Conservation (phyloP, 2,113 vertebrate genomes). For the Phycodurus eques region DNA sequence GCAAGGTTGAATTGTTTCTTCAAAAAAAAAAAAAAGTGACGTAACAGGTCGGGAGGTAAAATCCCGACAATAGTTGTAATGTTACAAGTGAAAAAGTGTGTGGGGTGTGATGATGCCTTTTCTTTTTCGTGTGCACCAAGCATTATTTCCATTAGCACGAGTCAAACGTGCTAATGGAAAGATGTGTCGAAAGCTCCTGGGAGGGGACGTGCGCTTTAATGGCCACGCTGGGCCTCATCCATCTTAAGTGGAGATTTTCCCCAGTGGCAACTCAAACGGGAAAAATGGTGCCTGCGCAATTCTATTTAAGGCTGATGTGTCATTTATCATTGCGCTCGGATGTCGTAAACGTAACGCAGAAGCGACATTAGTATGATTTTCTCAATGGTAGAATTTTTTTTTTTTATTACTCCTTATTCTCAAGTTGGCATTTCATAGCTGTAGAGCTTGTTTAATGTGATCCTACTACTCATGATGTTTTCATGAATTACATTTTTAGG, state of each 20-base stretch:
- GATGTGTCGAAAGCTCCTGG: slow-evolving; percentile 16
- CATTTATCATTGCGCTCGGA: slow-evolving; percentile 42
- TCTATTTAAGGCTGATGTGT: slow-evolving; percentile 41
- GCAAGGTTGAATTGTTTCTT: background rate
- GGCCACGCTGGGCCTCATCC: slow-evolving; percentile 47
- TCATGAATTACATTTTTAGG: slow-evolving; percentile 16
- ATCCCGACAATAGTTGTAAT: too few species aligned
- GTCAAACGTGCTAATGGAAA: background rate
- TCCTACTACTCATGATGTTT: slow-evolving; percentile 40
- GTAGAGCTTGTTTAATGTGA: slow-evolving; percentile 32
- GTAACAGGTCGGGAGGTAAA: too few species aligned
- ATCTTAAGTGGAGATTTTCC: slow-evolving; percentile 25
- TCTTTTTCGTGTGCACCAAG: background rate
- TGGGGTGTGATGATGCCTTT: background rate
- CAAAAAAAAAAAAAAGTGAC: too few species aligned
- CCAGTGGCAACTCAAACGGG: background rate
- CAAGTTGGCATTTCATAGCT: slow-evolving; percentile 35
- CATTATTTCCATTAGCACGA: too few species aligned
- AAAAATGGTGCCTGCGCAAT: slow-evolving; percentile 25
- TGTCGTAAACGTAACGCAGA: slow-evolving; percentile 57
- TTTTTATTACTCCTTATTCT: slow-evolving; percentile 54
- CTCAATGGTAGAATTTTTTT: slow-evolving; percentile 35
- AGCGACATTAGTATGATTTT: slow-evolving; percentile 50
- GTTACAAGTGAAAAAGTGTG: too few species aligned
- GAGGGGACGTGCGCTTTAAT: slow-evolving; percentile 32